Percentiles rank a stretch among this genome's conserved stretches.
These are phyloP conservation scores for Cyanoderma ruficeps DNA, from an alignment of 2,113 vertebrate genomes.

Conservation along the genomic window DNA sequence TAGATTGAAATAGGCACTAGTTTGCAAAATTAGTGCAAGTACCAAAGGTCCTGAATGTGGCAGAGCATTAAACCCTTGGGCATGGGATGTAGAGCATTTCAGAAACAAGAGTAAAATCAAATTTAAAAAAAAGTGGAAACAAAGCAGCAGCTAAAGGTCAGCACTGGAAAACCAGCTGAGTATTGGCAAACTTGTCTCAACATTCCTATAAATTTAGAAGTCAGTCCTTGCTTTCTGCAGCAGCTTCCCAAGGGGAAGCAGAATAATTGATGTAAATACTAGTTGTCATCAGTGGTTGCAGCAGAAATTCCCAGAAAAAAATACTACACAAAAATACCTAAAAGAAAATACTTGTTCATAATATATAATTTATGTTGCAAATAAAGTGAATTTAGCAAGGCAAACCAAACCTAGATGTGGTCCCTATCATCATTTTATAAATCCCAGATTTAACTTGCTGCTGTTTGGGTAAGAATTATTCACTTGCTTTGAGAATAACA, in stretches of 20 bases:
- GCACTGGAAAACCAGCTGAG: not conserved
- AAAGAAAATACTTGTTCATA: conserved; percentile 2
- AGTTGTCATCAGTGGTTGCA: not conserved
- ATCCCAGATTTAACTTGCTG: not conserved
- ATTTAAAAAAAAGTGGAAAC: not conserved
- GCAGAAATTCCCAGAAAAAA: not conserved
- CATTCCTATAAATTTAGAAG: conserved; percentile 10
- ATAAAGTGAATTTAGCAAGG: not conserved
- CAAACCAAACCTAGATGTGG: not conserved
- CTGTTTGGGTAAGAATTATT: not conserved
- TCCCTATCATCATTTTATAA: not conserved
- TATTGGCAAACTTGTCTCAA: not conserved
- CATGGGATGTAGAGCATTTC: not conserved
- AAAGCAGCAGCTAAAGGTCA: conserved; percentile 25
- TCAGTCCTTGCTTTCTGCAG: not conserved
- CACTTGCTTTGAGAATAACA: not conserved
- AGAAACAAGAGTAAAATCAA: not conserved
- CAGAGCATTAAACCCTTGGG: not conserved
- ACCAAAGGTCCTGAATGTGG: not conserved
- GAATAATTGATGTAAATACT: not conserved
- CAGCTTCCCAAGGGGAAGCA: not conserved
- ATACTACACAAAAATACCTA: not conserved
- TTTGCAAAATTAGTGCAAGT: not conserved
- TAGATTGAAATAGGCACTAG: not conserved
- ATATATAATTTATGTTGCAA: not conserved